These are phyloP conservation scores for Emydoidea blandingii DNA, from an alignment of 2,797 vertebrate genomes.

Conservation along the genomic window DNA sequence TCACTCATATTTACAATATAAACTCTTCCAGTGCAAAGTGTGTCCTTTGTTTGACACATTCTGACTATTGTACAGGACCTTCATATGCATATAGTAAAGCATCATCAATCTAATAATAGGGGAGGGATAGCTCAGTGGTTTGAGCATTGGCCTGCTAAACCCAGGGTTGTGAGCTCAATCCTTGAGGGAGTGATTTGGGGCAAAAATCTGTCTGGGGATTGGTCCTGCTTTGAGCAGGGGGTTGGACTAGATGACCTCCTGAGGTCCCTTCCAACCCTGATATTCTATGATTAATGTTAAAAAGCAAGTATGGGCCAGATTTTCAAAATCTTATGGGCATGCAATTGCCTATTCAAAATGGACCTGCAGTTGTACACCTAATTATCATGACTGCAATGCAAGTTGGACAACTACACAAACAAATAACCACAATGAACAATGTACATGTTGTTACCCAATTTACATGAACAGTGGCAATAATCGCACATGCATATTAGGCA, in stretches of 20 bases:
- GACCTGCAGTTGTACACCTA: background rate
- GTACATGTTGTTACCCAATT: background rate
- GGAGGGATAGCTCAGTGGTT: no score
- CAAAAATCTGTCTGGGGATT: no score
- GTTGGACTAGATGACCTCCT: no score
- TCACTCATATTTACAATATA: background rate
- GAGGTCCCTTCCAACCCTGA: no score
- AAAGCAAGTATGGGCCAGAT: background rate
- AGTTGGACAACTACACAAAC: background rate
- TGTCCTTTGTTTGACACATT: background rate
- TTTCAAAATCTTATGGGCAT: background rate
- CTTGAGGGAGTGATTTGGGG: no score
- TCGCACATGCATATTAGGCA: background rate
- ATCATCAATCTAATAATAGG: background rate
- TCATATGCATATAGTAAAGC: background rate
- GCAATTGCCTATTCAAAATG: background rate
- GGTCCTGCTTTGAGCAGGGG: no score
- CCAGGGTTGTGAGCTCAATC: no score
- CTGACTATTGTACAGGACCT: background rate
- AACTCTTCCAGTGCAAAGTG: background rate
- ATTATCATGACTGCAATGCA: background rate
- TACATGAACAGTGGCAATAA: background rate
- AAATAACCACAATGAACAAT: background rate
- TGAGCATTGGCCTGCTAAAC: no score
- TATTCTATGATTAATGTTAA: fast-evolving